Evolutionary conservation across 92 coral and sea anemone genomes (phyloP).

Genomic region (Meandrina meandrites): DNA sequence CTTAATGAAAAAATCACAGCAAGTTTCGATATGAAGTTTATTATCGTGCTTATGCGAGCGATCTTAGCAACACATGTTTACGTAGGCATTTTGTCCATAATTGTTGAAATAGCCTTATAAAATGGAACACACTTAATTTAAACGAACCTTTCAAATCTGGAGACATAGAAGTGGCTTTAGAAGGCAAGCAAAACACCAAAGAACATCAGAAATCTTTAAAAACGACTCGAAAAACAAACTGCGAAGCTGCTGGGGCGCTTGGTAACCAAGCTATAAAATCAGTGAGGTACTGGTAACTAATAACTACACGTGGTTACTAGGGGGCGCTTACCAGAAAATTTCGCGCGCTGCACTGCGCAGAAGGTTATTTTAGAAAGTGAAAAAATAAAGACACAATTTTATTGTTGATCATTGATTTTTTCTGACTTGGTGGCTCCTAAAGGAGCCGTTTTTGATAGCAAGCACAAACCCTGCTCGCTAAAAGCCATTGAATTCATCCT

Average conservation of each 20-base stretch:
- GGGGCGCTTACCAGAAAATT: background rate
- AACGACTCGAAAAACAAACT: slow-evolving; percentile 3
- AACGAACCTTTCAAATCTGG: too few species aligned
- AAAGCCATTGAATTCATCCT: too few species aligned
- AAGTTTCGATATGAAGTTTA: too few species aligned
- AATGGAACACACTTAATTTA: too few species aligned
- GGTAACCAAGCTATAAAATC: background rate
- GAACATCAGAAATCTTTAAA: slow-evolving; percentile 12
- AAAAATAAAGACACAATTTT: slow-evolving; percentile 6
- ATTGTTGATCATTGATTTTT: slow-evolving; percentile 10
- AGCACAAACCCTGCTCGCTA: too few species aligned
- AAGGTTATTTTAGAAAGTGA: background rate
- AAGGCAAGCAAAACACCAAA: slow-evolving; percentile 10
- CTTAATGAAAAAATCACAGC: too few species aligned
- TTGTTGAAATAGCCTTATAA: too few species aligned
- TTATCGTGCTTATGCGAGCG: too few species aligned
- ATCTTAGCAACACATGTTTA: too few species aligned
- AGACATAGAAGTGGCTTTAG: too few species aligned
- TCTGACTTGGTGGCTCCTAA: slow-evolving; percentile 5
- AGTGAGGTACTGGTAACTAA: background rate
- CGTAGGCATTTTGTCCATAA: too few species aligned
- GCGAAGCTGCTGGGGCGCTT: background rate
- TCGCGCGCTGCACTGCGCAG: background rate
- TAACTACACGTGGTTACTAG: background rate
- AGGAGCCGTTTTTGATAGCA: too few species aligned